Evolutionary conservation across 2,888 invertebrate genomes (phyloP).

Genomic region (Drosophila suboccidentalis): DNA sequence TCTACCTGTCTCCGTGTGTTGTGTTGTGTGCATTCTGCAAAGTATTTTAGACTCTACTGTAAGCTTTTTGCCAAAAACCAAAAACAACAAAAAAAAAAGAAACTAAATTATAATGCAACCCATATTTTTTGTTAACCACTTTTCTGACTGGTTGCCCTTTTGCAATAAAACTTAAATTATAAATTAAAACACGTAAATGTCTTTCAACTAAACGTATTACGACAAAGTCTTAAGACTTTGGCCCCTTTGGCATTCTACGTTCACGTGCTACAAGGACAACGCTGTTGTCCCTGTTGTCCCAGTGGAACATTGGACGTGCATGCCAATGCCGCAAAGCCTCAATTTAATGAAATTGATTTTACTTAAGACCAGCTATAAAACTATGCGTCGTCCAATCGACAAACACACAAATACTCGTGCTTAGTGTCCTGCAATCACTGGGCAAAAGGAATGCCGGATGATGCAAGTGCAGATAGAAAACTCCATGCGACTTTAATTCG

Average conservation of each 20-base stretch:
- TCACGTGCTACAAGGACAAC: slow-evolving; percentile 43
- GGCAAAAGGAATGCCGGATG: slow-evolving; percentile 16
- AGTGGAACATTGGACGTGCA: slow-evolving; percentile 45
- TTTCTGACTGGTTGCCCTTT: slow-evolving; percentile 38
- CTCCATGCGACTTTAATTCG: not conserved
- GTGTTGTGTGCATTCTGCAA: slow-evolving; percentile 28
- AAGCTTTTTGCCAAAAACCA: slow-evolving; percentile 36
- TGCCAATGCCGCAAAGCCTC: slow-evolving; percentile 51
- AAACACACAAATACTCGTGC: slow-evolving; percentile 22
- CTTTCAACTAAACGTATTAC: slow-evolving; percentile 1
- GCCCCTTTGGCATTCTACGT: slow-evolving; percentile 29
- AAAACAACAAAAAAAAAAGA: slow-evolving; percentile 14
- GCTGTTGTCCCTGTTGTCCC: slow-evolving; percentile 5
- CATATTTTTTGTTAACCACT: slow-evolving; percentile 34
- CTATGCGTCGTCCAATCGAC: slow-evolving; percentile 41
- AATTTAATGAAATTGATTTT: slow-evolving; percentile 69
- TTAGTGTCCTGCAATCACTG: slow-evolving; percentile 25
- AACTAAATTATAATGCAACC: slow-evolving; percentile 16
- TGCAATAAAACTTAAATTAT: slow-evolving; percentile 52
- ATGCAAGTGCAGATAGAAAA: not conserved
- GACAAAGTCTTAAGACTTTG: slow-evolving; percentile 23
- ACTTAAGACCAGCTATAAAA: slow-evolving; percentile 57
- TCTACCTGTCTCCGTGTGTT: slow-evolving; percentile 12
- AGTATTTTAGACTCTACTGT: slow-evolving; percentile 31
- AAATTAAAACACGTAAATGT: slow-evolving; percentile 9